A percentile compares a stretch with the other conserved stretches of the same genome.
phyloP scores from a whole-genome alignment of 92 coral and sea anemone species.

The Porites cylindrica region DNA sequence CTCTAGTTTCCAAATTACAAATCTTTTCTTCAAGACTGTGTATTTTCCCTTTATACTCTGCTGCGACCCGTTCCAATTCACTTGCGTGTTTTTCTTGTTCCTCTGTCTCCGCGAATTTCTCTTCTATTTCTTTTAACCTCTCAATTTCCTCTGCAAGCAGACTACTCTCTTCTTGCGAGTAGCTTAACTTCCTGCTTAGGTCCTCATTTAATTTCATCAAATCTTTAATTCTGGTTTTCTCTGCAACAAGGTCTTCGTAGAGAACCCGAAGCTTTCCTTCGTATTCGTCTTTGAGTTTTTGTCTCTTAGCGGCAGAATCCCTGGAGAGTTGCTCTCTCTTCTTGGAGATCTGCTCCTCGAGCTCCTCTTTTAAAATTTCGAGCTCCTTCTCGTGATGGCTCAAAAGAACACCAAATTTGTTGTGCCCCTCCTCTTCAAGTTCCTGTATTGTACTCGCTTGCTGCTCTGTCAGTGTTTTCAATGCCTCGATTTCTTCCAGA shows the following conservation, averaged over 20 bases:
- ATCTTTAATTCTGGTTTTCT: conserved; percentile 75
- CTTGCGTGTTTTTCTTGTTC: conserved; percentile 48
- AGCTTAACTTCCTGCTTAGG: conserved; percentile 66
- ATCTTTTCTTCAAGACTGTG: conserved; percentile 64
- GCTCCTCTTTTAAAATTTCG: conserved; percentile 82
- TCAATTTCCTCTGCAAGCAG: conserved; percentile 66
- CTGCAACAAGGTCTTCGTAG: conserved; percentile 88
- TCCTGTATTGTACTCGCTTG: conserved; percentile 64
- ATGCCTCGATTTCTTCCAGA: conserved; percentile 65
- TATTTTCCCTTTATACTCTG: conserved; percentile 60
- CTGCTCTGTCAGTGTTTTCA: conserved; percentile 64
- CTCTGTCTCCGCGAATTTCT: conserved; percentile 55
- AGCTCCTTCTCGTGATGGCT: conserved; percentile 93
- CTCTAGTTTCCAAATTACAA: conserved; percentile 18
- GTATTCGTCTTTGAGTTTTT: conserved; percentile 86
- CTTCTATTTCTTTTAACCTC: conserved; percentile 74
- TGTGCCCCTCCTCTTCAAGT: conserved; percentile 83
- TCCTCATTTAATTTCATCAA: conserved; percentile 70
- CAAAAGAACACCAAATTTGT: conserved; percentile 87
- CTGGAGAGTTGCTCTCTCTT: conserved; percentile 89
- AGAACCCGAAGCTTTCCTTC: conserved; percentile 83
- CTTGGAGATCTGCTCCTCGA: conserved; percentile 88
- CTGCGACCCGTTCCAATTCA: conserved; percentile 30
- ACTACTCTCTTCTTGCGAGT: conserved; percentile 65
- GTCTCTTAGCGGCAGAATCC: conserved; percentile 87